phyloP scores from a whole-genome alignment of 2,113 vertebrate genomes.

The Hydrochoerus hydrochaeris region DNA sequence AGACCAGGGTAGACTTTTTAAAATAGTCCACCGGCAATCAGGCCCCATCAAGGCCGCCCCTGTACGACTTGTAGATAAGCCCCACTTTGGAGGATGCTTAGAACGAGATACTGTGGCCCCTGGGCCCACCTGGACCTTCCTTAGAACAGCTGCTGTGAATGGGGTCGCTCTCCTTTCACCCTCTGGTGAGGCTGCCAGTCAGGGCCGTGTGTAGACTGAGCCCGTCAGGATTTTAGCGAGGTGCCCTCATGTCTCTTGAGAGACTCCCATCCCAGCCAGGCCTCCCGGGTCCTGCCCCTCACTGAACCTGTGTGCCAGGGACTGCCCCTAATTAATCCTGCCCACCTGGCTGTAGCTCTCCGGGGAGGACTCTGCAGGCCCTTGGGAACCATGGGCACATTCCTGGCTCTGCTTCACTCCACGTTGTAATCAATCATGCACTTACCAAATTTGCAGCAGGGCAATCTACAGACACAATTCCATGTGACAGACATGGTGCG shows the following conservation, averaged over 20 bases:
- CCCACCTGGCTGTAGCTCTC: rapidly evolving
- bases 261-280: background rate
- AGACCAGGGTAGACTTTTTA: background rate
- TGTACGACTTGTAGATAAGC: too few species aligned
- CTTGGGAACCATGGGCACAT: too few species aligned
- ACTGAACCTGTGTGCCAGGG: rapidly evolving
- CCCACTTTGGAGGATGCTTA: background rate
- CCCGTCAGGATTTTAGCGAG: background rate
- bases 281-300: background rate
- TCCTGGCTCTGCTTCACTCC: background rate
- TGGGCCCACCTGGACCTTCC: background rate
- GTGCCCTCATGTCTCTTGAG: background rate
- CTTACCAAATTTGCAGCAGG: background rate
- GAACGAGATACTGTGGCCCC: background rate
- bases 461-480: background rate
- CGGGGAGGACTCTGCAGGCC: too few species aligned
- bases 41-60: background rate
- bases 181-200: background rate
- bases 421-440: background rate
- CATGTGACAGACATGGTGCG: background rate
- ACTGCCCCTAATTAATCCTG: background rate
- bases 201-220: background rate
- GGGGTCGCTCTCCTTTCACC: background rate
- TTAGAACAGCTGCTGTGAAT: background rate
- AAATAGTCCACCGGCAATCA: background rate